These are phyloP conservation scores for Xylocopa sonorina DNA, from an alignment of 1,140 invertebrate species.

Conservation along the genomic window DNA sequence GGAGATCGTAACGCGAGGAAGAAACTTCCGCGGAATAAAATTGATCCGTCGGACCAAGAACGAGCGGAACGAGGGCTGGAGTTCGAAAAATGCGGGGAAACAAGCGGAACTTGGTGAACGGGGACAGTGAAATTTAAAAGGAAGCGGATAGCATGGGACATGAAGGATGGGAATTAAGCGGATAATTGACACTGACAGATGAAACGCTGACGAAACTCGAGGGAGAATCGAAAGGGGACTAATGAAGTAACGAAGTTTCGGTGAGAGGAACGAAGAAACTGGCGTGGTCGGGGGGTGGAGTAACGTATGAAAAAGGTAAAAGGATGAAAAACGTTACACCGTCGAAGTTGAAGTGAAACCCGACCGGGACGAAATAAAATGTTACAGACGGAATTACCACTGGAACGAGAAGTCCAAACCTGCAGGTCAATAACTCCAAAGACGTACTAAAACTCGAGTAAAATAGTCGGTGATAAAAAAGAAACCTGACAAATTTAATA, in stretches of 20 bases:
- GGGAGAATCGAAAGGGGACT: constrained; percentile 7
- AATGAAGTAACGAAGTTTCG: constrained; percentile 18
- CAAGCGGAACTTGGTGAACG: background rate
- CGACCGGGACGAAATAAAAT: background rate
- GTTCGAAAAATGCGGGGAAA: background rate
- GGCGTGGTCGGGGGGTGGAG: no score
- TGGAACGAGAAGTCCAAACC: background rate
- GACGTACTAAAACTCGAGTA: no score
- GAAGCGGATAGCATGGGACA: constrained; percentile 16
- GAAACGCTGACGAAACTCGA: constrained; percentile 21
- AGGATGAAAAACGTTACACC: background rate
- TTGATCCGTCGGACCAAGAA: background rate
- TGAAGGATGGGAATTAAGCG: constrained; percentile 22
- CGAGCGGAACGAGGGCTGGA: background rate
- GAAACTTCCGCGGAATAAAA: background rate
- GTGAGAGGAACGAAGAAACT: background rate
- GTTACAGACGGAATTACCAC: background rate
- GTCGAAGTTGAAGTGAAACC: background rate
- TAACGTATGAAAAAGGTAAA: background rate
- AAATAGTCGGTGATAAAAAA: background rate
- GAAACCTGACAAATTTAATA: background rate
- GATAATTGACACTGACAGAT: constrained; percentile 23
- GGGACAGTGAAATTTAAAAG: constrained; percentile 12
- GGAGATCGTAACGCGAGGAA: background rate
- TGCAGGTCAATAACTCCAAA: background rate